A percentile compares a stretch with the other conserved stretches of the same genome.
Evolutionary conservation across 2,113 vertebrate genomes (phyloP).

Genomic region (Pycnonotus jocosus): DNA sequence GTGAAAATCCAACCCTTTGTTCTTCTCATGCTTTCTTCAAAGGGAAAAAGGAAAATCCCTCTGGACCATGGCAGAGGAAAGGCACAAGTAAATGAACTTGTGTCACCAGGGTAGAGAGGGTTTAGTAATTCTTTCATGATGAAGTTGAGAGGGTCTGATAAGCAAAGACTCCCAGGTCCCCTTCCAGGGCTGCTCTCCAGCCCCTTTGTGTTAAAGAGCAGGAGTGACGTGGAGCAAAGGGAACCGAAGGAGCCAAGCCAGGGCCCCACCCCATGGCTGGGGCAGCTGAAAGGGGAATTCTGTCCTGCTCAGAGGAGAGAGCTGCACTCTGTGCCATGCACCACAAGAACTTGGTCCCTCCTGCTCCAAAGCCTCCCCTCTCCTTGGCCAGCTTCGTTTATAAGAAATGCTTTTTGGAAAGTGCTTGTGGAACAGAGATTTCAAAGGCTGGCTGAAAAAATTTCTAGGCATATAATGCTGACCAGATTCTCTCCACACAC

Average conservation of each 20-base stretch:
- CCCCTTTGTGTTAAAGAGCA: not conserved
- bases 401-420: not conserved
- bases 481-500: not conserved
- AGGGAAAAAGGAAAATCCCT: not conserved
- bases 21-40: not conserved
- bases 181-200: not conserved
- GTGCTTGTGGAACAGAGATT: not conserved
- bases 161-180: not conserved
- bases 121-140: not conserved
- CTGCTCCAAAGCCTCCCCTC: not conserved
- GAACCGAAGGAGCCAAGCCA: not conserved
- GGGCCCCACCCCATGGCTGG: fast-evolving
- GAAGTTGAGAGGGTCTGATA: not conserved
- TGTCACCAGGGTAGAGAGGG: not conserved
- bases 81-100: not conserved
- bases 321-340: not conserved
- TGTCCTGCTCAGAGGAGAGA: not conserved
- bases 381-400: not conserved
- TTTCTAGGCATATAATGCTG: not conserved
- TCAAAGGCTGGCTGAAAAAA: not conserved
- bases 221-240: not conserved
- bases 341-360: not conserved
- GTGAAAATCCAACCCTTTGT: not conserved
- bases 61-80: not conserved
- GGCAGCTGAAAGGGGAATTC: not conserved